Base-by-base conservation (phyloP, 1,140 invertebrate species). In the Musca vetustissima region DNA sequence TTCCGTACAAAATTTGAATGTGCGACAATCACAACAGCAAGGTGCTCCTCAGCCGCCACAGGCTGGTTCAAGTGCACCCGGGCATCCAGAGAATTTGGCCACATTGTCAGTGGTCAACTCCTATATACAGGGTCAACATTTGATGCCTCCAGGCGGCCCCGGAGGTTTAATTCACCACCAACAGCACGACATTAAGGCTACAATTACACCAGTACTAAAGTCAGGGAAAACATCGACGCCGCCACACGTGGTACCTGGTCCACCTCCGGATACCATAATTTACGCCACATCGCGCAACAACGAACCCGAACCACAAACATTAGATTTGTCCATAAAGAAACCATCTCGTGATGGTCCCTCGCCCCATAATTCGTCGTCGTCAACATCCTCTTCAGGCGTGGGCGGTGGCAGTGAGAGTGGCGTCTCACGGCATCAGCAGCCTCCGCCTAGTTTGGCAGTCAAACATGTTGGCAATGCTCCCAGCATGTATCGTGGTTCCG, bases 241-340 rank as follows among this genome's bases (percentile, higher is more conserved):
- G 48, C 69, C 76, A 71, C 24, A 84, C 84, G 68, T 57, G 22
- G 52, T 73, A 2, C 78, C 80, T 22, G 43, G 69, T 11, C 64
- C 76, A 71, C 53, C 85, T 81, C 74, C 77, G 1, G 89, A 89
- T 66, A 78, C 90, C 8, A 89, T 91, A 2, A 79, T 79, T 17
- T 82, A 81, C 69, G 77, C 72, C 64, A 73, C 75, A 52, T 70
- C 64, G 36, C 89, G 78, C 86, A 89, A 75, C 87, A 75, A 74
- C 50, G 83, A 85, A 68, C 76, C 84, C 3, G 87, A 89, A 69
- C 86, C 87, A 19, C 88, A 90, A 65, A 91, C 92, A 0, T 83
- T 95, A 0, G 92, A 95, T 77, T 79, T 95, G 47, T 93, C 91
- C 75, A 90, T 94, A 17, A 95, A 94, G 77, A 90, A 93, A 73